Evolutionary conservation across 2,888 invertebrate genomes (phyloP).

Genomic region (Bembecia ichneumoniformis): DNA sequence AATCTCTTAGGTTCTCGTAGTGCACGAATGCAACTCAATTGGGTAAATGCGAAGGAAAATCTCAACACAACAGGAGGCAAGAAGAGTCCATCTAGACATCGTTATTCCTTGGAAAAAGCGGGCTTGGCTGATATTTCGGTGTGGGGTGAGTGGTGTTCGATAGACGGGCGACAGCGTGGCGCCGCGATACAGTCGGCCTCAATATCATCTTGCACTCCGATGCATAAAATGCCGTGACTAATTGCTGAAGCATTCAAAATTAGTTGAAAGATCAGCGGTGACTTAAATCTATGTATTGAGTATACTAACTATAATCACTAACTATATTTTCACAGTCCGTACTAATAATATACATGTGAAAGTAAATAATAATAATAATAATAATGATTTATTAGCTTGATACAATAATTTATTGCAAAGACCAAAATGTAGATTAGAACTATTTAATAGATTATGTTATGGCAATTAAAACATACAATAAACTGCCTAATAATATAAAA

Average conservation of each 20-base stretch:
- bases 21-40: background rate
- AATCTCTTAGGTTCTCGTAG: too few species aligned
- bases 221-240: too few species aligned
- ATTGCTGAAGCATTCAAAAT: background rate
- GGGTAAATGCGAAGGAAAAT: background rate
- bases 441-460: too few species aligned
- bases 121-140: constrained; percentile 8
- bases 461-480: too few species aligned
- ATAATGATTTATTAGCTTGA: too few species aligned
- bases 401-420: too few species aligned
- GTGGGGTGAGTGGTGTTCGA: constrained; percentile 16
- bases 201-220: background rate
- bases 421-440: too few species aligned
- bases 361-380: too few species aligned
- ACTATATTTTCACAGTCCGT: too few species aligned
- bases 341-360: too few species aligned
- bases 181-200: constrained; percentile 14
- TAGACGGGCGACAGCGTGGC: constrained; percentile 33
- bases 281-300: background rate
- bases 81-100: background rate
- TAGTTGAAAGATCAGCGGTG: background rate
- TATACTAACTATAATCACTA: background rate
- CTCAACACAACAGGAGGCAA: background rate
- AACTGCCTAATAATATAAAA: too few species aligned
- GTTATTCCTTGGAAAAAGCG: background rate